Percentiles rank a stretch among this genome's conserved stretches.
These are phyloP conservation scores for Eulemur albifrons DNA, from an alignment of 2,797 vertebrate species.

Conservation along the genomic window DNA sequence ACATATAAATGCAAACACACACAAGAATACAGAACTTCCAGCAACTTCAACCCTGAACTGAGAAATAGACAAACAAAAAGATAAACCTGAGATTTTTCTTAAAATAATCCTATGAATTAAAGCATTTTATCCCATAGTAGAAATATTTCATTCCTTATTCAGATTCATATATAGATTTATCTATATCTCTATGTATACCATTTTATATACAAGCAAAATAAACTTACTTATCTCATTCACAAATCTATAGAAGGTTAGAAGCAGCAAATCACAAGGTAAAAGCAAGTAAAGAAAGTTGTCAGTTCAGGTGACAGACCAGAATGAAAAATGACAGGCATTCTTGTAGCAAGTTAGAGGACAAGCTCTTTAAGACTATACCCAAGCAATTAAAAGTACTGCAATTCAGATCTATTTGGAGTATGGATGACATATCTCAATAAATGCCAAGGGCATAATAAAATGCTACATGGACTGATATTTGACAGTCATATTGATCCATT, in stretches of 20 bases:
- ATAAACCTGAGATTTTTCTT: neutral
- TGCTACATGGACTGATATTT: neutral
- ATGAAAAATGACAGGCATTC: neutral
- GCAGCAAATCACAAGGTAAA: neutral
- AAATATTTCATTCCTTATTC: neutral
- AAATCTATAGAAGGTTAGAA: slow-evolving; percentile 9
- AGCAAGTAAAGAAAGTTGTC: slow-evolving; percentile 4
- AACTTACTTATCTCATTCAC: neutral
- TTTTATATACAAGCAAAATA: neutral
- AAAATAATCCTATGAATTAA: neutral
- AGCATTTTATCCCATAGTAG: neutral
- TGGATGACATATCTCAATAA: slow-evolving; percentile 1
- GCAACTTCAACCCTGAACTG: neutral
- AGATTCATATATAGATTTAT: neutral
- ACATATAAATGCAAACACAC: neutral
- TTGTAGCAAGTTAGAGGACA: neutral
- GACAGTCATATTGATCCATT: neutral
- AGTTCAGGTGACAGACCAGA: neutral
- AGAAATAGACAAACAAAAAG: slow-evolving; percentile 3
- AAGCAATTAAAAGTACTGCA: neutral
- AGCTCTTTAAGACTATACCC: neutral
- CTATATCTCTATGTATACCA: neutral
- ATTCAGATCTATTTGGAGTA: neutral
- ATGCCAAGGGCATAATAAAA: neutral
- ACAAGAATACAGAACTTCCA: neutral